Conservation (phyloP, 30 jellyfish, hydroid and myxozoan genomes). For the Clytia hemisphaerica region DNA sequence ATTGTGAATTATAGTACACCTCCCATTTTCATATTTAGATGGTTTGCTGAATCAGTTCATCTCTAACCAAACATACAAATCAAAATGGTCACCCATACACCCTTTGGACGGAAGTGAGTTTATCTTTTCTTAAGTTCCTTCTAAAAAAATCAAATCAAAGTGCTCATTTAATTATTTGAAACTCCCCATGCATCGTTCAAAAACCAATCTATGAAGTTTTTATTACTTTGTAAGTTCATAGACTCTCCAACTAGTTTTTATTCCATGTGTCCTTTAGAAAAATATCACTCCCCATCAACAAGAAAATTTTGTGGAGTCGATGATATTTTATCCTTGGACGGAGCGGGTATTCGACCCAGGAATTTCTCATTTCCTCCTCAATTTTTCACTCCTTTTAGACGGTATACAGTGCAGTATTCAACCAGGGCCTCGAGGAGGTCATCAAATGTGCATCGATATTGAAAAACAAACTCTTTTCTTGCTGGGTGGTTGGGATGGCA, state of each 20-base stretch:
- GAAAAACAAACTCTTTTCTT: constrained; percentile 58
- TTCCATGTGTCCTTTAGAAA: too few species aligned
- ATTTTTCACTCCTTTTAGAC: constrained; percentile 32
- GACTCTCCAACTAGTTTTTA: too few species aligned
- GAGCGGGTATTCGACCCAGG: too few species aligned
- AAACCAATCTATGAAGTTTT: too few species aligned
- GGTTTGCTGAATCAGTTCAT: constrained; percentile 59
- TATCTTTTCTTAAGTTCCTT: not conserved
- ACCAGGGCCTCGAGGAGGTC: constrained; percentile 99
- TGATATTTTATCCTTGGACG: too few species aligned
- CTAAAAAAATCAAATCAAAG: not conserved
- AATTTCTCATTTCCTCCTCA: not conserved
- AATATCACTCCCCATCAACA: too few species aligned
- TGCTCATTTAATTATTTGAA: not conserved
- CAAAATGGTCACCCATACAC: constrained; percentile 65
- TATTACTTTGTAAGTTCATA: too few species aligned
- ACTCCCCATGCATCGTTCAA: too few species aligned
- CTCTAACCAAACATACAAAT: constrained; percentile 60
- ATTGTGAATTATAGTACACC: too few species aligned
- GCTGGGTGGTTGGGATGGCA: constrained; percentile 99
- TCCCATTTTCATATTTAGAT: constrained; percentile 23
- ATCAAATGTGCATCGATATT: constrained; percentile 87
- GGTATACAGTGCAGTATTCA: constrained; percentile 56
- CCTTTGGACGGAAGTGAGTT: constrained; percentile 64
- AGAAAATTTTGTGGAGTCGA: too few species aligned